Percentiles rank a stretch among this genome's conserved stretches.
Conservation (phyloP, 2,888 invertebrate species). For the Xiphydria camelus region DNA sequence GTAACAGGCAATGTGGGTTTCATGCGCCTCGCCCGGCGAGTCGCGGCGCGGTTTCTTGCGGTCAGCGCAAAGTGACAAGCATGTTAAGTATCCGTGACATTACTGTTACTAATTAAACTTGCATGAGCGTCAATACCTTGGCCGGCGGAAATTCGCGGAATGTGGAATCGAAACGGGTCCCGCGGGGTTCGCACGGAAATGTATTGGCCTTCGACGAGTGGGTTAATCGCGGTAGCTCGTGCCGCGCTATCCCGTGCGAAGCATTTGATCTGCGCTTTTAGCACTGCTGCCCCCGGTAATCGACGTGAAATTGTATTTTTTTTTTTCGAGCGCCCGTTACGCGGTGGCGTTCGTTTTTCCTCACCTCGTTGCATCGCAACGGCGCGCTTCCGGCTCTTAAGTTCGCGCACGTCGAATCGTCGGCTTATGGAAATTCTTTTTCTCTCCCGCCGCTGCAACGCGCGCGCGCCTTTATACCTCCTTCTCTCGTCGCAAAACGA, state of each 20-base stretch:
- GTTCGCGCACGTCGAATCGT: too few species aligned
- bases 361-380: too few species aligned
- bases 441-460: too few species aligned
- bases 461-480: too few species aligned
- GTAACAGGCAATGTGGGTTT: slow-evolving; percentile 17
- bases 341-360: too few species aligned
- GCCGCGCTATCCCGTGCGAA: too few species aligned
- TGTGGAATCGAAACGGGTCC: slow-evolving; percentile 13
- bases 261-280: too few species aligned
- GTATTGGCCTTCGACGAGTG: slow-evolving; percentile 6
- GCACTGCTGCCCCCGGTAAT: slow-evolving; percentile 18
- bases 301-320: slow-evolving; percentile 28
- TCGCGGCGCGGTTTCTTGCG: slow-evolving; percentile 15
- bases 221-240: too few species aligned
- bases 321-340: too few species aligned
- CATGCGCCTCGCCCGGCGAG: slow-evolving; percentile 13
- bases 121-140: slow-evolving; percentile 17
- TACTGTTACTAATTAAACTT: slow-evolving; percentile 20
- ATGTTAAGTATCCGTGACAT: slow-evolving; percentile 19
- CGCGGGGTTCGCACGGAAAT: slow-evolving; percentile 10
- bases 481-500: too few species aligned
- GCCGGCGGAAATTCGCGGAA: slow-evolving; percentile 15
- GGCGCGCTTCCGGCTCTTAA: too few species aligned
- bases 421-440: too few species aligned
- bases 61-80: slow-evolving; percentile 17